Base-by-base conservation (phyloP, 2,113 vertebrate genomes). In the Apistogramma diplotaenia region DNA sequence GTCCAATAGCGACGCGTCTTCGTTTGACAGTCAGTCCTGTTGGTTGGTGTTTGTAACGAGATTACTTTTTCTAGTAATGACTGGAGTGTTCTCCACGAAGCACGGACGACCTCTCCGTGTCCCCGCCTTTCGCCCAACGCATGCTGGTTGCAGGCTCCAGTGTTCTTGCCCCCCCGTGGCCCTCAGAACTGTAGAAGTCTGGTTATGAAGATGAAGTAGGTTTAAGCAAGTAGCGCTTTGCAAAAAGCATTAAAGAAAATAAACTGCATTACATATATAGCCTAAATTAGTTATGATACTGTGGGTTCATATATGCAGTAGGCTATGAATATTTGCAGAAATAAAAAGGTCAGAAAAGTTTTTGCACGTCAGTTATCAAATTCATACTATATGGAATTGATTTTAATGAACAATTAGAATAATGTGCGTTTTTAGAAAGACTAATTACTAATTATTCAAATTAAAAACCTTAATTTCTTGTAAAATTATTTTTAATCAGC, bases 1-100 rank as follows among this genome's bases (percentile, higher is more conserved):
- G 88, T 80, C 93, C 92, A 92, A 92, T 91, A 78, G 89, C 87
- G 77, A 25, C 13, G 85, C 81, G 84, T 73, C 13, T 55, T 53
- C 31, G 18, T 65, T 79, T 74, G 76, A 29, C 1, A 18, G 13
- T 70, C 61, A 74, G 74, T 51, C 25, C 57, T 15, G 58, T 67
- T 54, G 43, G 61, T 55, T 43, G 56, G 31, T 4, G 31, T 61
- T 56, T 49, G 80, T 81, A 77, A 84, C 49, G 55, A 9, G 40
- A 81, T 82, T 82, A 81, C 73, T 81, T 84, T 49, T 57, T 70
- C 78, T 46, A 13, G 37, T 62, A 79, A 74, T 55, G 70, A 62
- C 15, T 21, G 19, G 27, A 70, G 78, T 60, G 77, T 43, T 58
- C 27, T 29, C 61, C 37, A 5, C 8, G 74, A 86, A 57, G 51